Evolutionary conservation across 2,888 invertebrate genomes (phyloP), one percentile per base, ranked within the genome.

Genomic region (Carabus problematicus): DNA sequence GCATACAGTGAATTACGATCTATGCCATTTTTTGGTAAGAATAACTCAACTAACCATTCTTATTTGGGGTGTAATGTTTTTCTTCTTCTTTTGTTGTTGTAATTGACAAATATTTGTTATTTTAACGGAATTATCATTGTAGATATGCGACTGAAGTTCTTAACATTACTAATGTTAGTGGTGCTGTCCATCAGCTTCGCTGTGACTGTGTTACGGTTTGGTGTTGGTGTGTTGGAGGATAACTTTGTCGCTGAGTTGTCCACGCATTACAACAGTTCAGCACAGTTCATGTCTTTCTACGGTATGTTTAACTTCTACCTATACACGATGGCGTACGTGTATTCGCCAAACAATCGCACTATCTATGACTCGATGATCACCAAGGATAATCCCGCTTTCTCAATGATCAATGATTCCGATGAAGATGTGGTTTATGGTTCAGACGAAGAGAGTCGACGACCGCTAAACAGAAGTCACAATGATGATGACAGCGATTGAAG

Each of bases 341-440:
- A 97, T 82, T 92, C 97, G 0, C 97, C 97, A 0, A 90, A 91
- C 29, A 87, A 87, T 70, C 91, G 90, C 75, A 90, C 93, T 72
- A 84, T 92, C 59, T 93, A 94, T 80, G 95, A 97, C 82, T 88
- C 93, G 60, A 89, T 93, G 60, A 94, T 98, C 75, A 94, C 95
- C 62, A 97, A 97, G 84, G 98, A 98, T 84, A 97, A 98, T 85
- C 97, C 98, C 58, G 93, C 97, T 9, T 94, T 98, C 82, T 97
- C 97, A 18, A 98, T 98, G 97, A 91, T 98, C 76, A 98, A 98
- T 82, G 98, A 98, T 79, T 97, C 97, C 0, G 98, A 98, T 79
- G 98, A 98, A 81, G 96, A 96, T 74, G 95, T 97, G 8, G 92
- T 97, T 76, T 97, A 97, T 80, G 97, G 96, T 18, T 94, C 94